phyloP scores from a whole-genome alignment of 2,113 vertebrate genomes.

The Vidua chalybeata region DNA sequence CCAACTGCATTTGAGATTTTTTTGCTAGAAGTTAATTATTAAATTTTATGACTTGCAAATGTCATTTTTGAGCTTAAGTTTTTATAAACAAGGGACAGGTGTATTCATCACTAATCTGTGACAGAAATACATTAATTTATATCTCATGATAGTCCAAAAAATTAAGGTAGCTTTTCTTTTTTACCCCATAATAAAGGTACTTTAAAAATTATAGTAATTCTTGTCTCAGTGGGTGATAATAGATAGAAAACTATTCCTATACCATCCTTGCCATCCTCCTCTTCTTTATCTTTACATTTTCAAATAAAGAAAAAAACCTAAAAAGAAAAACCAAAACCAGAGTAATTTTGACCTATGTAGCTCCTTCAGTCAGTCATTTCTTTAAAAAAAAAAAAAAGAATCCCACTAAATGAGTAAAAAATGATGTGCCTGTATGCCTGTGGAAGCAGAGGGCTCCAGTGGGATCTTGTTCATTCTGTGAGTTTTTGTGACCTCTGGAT shows the following conservation, averaged over 20 bases:
- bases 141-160: not conserved
- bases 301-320: not conserved
- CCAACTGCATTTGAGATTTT: not conserved
- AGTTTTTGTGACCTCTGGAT: constrained; percentile 54
- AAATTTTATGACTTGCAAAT: not conserved
- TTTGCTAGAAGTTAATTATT: not conserved
- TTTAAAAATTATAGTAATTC: not conserved
- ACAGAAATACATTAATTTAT: not conserved
- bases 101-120: not conserved
- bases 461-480: constrained; percentile 46
- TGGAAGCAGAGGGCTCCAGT: not conserved
- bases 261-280: not conserved
- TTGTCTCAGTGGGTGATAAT: not conserved
- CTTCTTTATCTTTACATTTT: not conserved
- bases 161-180: not conserved
- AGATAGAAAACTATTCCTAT: not conserved
- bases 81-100: not conserved
- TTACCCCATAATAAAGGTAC: not conserved
- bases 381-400: not conserved
- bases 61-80: not conserved
- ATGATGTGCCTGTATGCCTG: not conserved
- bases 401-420: not conserved
- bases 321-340: too few relatives aligned
- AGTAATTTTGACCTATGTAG: not conserved
- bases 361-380: not conserved